These are phyloP conservation scores for Lepas anatifera DNA, from an alignment of 2,888 invertebrate species.

Conservation along the genomic window DNA sequence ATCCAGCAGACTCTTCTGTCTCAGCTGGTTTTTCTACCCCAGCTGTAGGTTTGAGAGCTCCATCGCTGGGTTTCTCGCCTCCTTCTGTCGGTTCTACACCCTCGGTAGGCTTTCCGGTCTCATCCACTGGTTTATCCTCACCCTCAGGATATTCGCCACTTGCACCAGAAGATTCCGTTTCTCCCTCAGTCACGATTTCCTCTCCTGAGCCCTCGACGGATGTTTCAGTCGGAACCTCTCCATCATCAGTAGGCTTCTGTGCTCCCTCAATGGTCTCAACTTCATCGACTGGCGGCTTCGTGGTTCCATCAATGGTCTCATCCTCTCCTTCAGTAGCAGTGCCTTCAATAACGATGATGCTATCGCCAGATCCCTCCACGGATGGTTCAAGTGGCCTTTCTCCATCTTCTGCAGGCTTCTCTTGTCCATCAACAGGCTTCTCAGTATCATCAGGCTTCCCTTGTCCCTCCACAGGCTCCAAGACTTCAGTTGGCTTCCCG, in stretches of 20 bases:
- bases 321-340: too few relatives aligned
- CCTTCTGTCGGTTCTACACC: conserved; percentile 10
- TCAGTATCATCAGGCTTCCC: neutral
- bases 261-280: too few relatives aligned
- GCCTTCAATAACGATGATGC: too few relatives aligned
- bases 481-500: neutral
- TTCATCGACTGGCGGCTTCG: too few relatives aligned
- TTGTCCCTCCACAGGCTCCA: neutral
- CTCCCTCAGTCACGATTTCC: too few relatives aligned
- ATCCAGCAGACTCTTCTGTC: too few relatives aligned
- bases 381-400: conserved; percentile 12
- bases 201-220: neutral
- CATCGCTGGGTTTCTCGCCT: neutral
- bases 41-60: too few relatives aligned
- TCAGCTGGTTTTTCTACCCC: too few relatives aligned
- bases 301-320: too few relatives aligned
- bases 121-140: neutral
- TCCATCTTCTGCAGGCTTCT: neutral
- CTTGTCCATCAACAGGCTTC: neutral
- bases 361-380: neutral
- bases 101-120: neutral
- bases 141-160: neutral
- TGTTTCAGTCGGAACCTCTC: conserved; percentile 8
- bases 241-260: neutral
- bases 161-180: too few relatives aligned